These are phyloP conservation scores for Perognathus longimembris DNA, from an alignment of 2,113 vertebrate genomes.

Conservation along the genomic window DNA sequence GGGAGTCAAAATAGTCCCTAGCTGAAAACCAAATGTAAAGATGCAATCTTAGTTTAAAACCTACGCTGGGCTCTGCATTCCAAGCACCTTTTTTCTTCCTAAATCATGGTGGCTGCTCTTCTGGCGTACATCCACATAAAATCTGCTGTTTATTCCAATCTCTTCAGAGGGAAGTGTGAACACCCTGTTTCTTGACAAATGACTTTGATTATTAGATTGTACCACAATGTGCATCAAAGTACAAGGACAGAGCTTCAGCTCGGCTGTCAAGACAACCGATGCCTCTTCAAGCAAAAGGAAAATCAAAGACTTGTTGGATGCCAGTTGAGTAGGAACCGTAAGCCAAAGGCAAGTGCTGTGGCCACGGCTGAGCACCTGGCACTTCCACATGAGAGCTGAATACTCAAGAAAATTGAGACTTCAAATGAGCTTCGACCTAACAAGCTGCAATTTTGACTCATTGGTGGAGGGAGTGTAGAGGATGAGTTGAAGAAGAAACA, in stretches of 20 bases:
- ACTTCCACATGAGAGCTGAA: conserved; percentile 88
- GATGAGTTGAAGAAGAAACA: conserved; percentile 85
- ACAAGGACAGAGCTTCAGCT: conserved; percentile 85
- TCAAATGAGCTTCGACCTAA: conserved; percentile 94
- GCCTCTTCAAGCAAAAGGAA: conserved; percentile 86
- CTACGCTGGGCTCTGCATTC: conserved; percentile 41
- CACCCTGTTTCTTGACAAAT: conserved; percentile 81
- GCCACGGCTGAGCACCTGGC: conserved; percentile 89
- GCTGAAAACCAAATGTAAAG: conserved; percentile 25
- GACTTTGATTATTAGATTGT: conserved; percentile 84
- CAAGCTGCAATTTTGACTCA: conserved; percentile 95
- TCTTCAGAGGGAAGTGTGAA: conserved; percentile 84
- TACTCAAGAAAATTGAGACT: conserved; percentile 95
- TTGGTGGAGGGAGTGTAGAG: conserved; percentile 70
- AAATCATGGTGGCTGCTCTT: conserved; percentile 43
- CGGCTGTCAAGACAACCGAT: conserved; percentile 91
- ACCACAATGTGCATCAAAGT: conserved; percentile 85
- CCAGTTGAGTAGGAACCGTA: conserved; percentile 88
- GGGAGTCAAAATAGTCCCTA: neutral
- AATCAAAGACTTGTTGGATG: conserved; percentile 94
- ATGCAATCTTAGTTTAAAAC: neutral
- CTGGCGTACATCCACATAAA: conserved; percentile 62
- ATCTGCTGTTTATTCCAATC: conserved; percentile 72
- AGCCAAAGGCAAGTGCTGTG: conserved; percentile 84
- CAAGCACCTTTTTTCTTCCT: conserved; percentile 9